Percentiles rank a stretch among this genome's conserved stretches.
phyloP scores from a whole-genome alignment of 2,797 vertebrate species.

The Xenopus petersii region DNA sequence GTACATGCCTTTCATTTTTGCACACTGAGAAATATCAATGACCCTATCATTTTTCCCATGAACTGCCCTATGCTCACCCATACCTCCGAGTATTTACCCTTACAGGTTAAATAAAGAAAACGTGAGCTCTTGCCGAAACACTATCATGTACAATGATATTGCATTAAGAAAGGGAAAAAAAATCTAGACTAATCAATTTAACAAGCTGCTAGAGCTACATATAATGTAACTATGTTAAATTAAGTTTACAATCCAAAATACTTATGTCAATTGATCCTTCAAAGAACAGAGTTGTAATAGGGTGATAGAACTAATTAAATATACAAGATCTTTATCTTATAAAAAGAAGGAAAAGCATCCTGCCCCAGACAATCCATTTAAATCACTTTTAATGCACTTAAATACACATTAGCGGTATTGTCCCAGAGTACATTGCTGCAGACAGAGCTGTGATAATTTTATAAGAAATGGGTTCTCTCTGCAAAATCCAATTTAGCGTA shows the following conservation, averaged over 20 bases:
- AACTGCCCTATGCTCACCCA: too few species aligned
- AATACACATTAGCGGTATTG: conserved; percentile 4
- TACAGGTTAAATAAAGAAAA: too few species aligned
- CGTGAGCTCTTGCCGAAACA: too few species aligned
- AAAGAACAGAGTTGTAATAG: conserved; percentile 22
- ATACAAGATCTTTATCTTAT: conserved; percentile 26
- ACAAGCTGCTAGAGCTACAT: conserved; percentile 12
- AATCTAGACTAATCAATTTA: conserved; percentile 18
- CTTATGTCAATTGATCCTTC: conserved; percentile 40
- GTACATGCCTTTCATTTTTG: too few species aligned
- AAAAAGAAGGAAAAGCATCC: conserved; percentile 3
- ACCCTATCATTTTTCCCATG: too few species aligned
- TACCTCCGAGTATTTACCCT: too few species aligned
- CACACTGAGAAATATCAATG: too few species aligned
- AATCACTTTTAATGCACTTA: conserved; percentile 20
- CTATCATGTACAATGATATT: too few species aligned
- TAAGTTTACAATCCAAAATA: conserved; percentile 31
- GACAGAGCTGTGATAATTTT: neutral
- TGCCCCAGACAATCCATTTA: conserved; percentile 10
- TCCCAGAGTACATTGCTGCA: conserved; percentile 2
- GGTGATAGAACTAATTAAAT: conserved; percentile 34
- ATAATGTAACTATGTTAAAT: conserved; percentile 26
- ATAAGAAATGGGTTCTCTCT: neutral
- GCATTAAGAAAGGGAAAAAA: neutral
- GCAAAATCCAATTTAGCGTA: neutral